Percentiles rank a stretch among this genome's conserved stretches.
phyloP scores from a whole-genome alignment of 2,888 invertebrate species.

The Cristatella mucedo region DNA sequence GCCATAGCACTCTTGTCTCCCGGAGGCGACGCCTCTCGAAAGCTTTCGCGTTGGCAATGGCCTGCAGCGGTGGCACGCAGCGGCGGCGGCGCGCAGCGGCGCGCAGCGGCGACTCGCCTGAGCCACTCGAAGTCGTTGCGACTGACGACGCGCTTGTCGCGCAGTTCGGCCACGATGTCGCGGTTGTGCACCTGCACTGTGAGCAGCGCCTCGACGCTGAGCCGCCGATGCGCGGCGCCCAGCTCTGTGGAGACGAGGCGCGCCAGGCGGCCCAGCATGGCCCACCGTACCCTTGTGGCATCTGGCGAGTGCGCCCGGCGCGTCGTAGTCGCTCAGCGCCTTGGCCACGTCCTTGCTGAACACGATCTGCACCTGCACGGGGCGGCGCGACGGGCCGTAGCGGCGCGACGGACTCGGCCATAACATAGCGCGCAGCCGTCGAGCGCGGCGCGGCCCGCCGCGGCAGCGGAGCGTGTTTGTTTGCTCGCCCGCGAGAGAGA shows the following conservation, averaged over 20 bases:
- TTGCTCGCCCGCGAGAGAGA: too few relatives aligned
- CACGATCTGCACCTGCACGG: slow-evolving; percentile 34
- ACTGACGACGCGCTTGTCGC: slow-evolving; percentile 22
- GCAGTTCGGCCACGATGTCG: slow-evolving; percentile 29
- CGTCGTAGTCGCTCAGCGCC: slow-evolving; percentile 20
- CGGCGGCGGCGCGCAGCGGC: too few relatives aligned
- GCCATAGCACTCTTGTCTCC: too few relatives aligned
- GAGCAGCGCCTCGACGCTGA: slow-evolving; percentile 34
- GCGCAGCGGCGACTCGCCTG: slow-evolving; percentile 23
- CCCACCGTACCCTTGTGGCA: slow-evolving; percentile 22
- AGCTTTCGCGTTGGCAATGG: too few relatives aligned
- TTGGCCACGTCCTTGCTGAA: slow-evolving; percentile 30
- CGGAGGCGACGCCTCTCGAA: too few relatives aligned
- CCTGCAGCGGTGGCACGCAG: too few relatives aligned
- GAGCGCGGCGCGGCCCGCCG: too few relatives aligned
- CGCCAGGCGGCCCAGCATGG: slow-evolving; percentile 25
- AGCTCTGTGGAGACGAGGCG: slow-evolving; percentile 26
- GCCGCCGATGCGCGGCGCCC: slow-evolving; percentile 21
- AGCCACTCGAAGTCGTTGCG: slow-evolving; percentile 36
- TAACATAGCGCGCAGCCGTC: too few relatives aligned
- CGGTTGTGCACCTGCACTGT: slow-evolving; percentile 36
- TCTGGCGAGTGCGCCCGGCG: slow-evolving; percentile 17
- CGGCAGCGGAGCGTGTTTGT: too few relatives aligned
- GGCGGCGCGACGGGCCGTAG: too few relatives aligned
- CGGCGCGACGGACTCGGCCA: too few relatives aligned